phyloP scores from a whole-genome alignment of 2,797 vertebrate genomes.

The Rhyacichthys aspro region DNA sequence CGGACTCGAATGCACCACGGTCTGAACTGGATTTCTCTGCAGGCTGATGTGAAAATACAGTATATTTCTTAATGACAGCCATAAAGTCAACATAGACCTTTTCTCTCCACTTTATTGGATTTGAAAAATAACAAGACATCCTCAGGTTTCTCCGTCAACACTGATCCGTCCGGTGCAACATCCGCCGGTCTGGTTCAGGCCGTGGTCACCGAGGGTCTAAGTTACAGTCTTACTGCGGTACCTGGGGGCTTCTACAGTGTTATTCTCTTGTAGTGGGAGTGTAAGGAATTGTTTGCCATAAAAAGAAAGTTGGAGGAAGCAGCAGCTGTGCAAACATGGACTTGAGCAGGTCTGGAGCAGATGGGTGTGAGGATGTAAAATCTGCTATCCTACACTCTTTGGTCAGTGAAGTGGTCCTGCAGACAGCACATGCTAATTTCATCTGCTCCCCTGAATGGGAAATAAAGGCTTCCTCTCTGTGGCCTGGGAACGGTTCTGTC shows the following conservation, averaged over 20 bases:
- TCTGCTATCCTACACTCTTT: conserved; percentile 40
- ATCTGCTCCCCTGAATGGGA: conserved; percentile 24
- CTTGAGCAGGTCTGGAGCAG: conserved; percentile 44
- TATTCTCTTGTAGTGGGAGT: conserved; percentile 52
- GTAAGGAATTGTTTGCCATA: conserved; percentile 53
- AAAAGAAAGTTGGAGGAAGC: conserved; percentile 46
- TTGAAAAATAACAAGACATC: conserved; percentile 38
- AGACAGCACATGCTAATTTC: conserved; percentile 51
- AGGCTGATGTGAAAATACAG: conserved; percentile 27
- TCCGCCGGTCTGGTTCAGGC: conserved; percentile 44
- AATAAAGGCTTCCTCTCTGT: conserved; percentile 28
- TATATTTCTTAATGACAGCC: conserved; percentile 46
- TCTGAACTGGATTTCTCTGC: conserved; percentile 14
- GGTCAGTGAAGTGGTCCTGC: conserved; percentile 36
- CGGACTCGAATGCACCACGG: conserved; percentile 7
- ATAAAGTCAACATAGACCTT: conserved; percentile 43
- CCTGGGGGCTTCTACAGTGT: conserved; percentile 53
- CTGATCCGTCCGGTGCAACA: conserved; percentile 29
- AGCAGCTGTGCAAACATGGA: conserved; percentile 76
- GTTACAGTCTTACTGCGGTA: conserved; percentile 36
- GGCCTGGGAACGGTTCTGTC: conserved; percentile 27
- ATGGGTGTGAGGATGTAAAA: conserved; percentile 40
- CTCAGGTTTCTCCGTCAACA: conserved; percentile 68
- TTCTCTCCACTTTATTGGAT: conserved; percentile 51
- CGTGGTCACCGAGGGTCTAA: conserved; percentile 41